phyloP scores from a whole-genome alignment of 2,113 vertebrate genomes.

The Engraulis encrasicolus region DNA sequence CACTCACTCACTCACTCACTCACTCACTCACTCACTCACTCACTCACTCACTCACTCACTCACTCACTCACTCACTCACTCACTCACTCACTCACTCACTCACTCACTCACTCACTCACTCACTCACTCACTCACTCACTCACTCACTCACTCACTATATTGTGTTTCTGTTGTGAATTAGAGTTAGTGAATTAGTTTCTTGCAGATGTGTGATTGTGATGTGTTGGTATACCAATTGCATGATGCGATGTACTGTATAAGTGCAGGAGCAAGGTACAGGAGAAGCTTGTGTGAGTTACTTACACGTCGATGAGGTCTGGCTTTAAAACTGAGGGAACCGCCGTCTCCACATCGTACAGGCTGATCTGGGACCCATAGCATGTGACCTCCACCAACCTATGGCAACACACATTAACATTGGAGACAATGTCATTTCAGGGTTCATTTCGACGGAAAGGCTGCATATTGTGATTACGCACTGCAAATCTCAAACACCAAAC shows the following conservation, averaged over 20 bases:
- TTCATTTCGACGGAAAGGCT: not conserved
- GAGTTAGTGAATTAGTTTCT: too few species aligned
- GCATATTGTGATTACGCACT: not conserved
- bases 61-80: too few species aligned
- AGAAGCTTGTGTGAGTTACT: constrained; percentile 69
- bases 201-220: too few species aligned
- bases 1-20: too few species aligned
- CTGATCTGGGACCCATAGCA: constrained; percentile 94
- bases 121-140: too few species aligned
- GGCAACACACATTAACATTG: not conserved
- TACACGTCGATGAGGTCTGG: constrained; percentile 98
- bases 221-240: too few species aligned
- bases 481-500: not conserved
- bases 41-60: too few species aligned
- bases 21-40: too few species aligned
- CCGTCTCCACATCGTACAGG: constrained; percentile 95
- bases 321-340: constrained; percentile 94
- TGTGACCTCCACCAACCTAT: constrained; percentile 93
- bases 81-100: too few species aligned
- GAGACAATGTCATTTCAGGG: not conserved
- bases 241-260: not conserved
- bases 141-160: too few species aligned
- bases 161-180: too few species aligned
- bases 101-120: too few species aligned
- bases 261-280: not conserved